Percentiles rank a stretch among this genome's conserved stretches.
phyloP scores from a whole-genome alignment of 2,113 vertebrate genomes.

The Calypte anna region DNA sequence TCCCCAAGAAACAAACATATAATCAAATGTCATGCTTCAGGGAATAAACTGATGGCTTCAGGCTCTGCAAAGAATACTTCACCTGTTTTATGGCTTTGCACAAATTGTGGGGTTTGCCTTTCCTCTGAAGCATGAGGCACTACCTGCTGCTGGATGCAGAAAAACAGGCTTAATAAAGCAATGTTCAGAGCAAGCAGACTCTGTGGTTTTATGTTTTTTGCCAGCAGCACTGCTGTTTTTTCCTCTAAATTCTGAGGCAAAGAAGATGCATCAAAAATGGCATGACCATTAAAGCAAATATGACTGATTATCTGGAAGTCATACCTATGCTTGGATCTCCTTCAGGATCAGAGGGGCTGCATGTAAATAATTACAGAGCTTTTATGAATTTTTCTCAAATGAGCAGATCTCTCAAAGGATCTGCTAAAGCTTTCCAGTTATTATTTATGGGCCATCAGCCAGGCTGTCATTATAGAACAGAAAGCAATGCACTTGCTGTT shows the following conservation, averaged over 20 bases:
- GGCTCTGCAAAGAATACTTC: constrained; percentile 15
- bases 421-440: constrained; percentile 9
- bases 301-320: background rate
- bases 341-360: background rate
- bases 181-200: background rate
- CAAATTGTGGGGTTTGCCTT: constrained; percentile 42
- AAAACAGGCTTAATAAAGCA: constrained; percentile 15
- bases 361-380: background rate
- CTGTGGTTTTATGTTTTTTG: background rate
- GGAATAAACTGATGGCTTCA: constrained; percentile 54
- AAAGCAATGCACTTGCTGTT: background rate
- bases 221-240: background rate
- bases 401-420: background rate
- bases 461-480: background rate
- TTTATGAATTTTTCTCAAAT: background rate
- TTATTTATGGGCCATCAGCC: background rate
- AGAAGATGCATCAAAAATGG: background rate
- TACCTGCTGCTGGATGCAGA: constrained; percentile 30
- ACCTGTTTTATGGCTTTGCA: constrained; percentile 33
- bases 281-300: background rate
- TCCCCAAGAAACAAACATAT: constrained; percentile 59
- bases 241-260: background rate
- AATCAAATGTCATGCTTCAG: constrained; percentile 68
- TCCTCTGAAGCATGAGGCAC: constrained; percentile 12
- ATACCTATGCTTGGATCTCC: background rate